Conservation (phyloP, 2,113 vertebrate genomes). For the Chloroceryle aenea region DNA sequence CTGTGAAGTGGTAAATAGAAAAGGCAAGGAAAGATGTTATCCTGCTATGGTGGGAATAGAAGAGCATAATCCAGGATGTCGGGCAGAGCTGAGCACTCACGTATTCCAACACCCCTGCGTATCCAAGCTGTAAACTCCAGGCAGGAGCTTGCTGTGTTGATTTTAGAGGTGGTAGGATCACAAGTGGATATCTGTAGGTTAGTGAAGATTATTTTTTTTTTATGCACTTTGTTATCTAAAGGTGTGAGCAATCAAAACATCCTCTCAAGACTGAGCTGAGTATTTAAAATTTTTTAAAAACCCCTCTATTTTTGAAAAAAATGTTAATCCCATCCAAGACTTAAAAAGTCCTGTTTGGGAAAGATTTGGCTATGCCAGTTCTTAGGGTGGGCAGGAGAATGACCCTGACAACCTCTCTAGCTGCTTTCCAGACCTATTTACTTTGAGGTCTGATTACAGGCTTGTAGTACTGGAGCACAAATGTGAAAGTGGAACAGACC, state of each 20-base stretch:
- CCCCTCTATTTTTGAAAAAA: background rate
- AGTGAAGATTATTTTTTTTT: background rate
- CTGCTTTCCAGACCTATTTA: background rate
- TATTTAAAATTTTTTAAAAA: background rate
- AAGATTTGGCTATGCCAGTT: background rate
- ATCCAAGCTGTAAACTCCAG: background rate
- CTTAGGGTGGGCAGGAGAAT: background rate
- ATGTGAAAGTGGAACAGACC: background rate
- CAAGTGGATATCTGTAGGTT: background rate
- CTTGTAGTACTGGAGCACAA: background rate
- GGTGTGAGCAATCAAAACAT: background rate
- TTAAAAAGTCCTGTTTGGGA: background rate
- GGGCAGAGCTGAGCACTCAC: background rate
- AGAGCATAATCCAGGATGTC: background rate
- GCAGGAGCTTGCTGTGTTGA: background rate
- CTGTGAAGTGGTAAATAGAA: background rate
- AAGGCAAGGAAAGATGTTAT: background rate
- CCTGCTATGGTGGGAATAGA: background rate
- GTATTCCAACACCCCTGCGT: accelerated
- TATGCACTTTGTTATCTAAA: background rate
- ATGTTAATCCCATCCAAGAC: background rate
- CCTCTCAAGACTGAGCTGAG: background rate
- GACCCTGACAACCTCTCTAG: background rate
- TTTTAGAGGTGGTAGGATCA: background rate
- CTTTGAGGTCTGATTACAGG: background rate